phyloP scores from a whole-genome alignment of 1,140 invertebrate genomes.

The Drosophila ficusphila region DNA sequence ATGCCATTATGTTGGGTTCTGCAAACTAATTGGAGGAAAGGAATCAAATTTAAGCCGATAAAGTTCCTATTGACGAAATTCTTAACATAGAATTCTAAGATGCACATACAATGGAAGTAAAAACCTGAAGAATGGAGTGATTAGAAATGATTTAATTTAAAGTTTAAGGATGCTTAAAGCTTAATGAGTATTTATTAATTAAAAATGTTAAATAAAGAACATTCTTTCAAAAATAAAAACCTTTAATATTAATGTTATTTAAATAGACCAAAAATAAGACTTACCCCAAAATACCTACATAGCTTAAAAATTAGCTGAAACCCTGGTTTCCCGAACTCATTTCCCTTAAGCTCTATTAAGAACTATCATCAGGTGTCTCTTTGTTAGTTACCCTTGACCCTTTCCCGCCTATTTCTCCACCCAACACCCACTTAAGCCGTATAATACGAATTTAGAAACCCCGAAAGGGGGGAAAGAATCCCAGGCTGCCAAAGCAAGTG shows the following conservation, averaged over 20 bases:
- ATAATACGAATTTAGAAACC: conserved; percentile 27
- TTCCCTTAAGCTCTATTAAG: conserved; percentile 18
- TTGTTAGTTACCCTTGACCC: conserved; percentile 34
- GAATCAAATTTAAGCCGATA: background rate
- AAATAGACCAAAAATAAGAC: no score
- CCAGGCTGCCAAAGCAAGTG: background rate
- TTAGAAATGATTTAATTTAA: no score
- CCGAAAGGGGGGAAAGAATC: background rate
- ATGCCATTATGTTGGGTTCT: background rate
- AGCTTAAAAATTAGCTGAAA: conserved; percentile 5
- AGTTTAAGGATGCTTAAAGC: no score
- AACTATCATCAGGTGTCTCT: conserved; percentile 40
- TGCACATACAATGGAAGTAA: background rate
- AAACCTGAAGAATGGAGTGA: no score
- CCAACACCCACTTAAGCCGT: conserved; percentile 21
- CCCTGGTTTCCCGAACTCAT: conserved; percentile 4
- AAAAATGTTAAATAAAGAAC: no score
- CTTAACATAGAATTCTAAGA: background rate
- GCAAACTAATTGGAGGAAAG: conserved; percentile 7
- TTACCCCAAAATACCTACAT: background rate
- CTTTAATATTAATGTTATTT: no score
- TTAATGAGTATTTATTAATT: no score
- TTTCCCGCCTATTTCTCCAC: background rate
- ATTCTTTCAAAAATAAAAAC: no score
- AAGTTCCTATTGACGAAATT: background rate